phyloP scores from a whole-genome alignment of 92 coral and sea anemone genomes.

The Blastomussa wellsi region DNA sequence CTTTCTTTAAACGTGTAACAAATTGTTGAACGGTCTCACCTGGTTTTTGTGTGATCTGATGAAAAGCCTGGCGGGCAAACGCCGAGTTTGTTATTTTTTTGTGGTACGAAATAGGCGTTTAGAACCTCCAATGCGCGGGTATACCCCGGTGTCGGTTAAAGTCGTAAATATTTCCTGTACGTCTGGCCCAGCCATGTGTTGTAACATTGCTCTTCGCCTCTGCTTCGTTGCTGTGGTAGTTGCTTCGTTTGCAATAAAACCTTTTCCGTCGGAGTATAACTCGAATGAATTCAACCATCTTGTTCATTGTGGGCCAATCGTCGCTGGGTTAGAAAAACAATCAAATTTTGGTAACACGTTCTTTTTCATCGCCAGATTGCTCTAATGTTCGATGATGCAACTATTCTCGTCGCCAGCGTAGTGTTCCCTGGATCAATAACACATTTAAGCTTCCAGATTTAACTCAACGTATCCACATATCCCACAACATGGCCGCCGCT shows the following conservation, averaged over 20 bases:
- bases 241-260: slow-evolving; percentile 19
- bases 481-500: too few species aligned
- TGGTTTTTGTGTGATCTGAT: slow-evolving; percentile 20
- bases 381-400: not conserved
- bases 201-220: slow-evolving; percentile 45
- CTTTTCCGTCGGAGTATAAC: slow-evolving; percentile 47
- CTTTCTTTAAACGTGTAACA: slow-evolving; percentile 16
- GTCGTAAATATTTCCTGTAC: too few species aligned
- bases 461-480: too few species aligned
- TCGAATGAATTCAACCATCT: slow-evolving; percentile 41
- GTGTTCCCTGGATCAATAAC: slow-evolving; percentile 25
- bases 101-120: slow-evolving; percentile 1
- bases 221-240: slow-evolving; percentile 29
- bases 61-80: slow-evolving; percentile 52
- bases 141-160: slow-evolving; percentile 4
- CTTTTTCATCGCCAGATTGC: slow-evolving; percentile 8
- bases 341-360: slow-evolving; percentile 12
- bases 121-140: not conserved
- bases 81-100: slow-evolving; percentile 54
- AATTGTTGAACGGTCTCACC: too few species aligned
- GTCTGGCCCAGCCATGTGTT: slow-evolving; percentile 48
- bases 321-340: slow-evolving; percentile 24
- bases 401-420: slow-evolving; percentile 28
- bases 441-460: not conserved
- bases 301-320: not conserved